phyloP scores from a whole-genome alignment of 2,113 vertebrate species.

The Procapra przewalskii region DNA sequence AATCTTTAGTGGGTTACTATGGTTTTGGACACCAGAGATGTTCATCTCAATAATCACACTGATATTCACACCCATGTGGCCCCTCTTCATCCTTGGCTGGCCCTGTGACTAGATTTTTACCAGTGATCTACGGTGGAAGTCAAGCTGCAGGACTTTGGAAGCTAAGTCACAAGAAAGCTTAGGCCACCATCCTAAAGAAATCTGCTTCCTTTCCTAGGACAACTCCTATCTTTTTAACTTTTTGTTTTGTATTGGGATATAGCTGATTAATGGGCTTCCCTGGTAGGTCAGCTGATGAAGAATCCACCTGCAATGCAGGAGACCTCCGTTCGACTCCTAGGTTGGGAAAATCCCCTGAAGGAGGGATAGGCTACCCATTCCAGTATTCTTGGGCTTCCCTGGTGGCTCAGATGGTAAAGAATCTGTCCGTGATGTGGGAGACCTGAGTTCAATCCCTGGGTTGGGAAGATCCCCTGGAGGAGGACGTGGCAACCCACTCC shows the following conservation, averaged over 20 bases:
- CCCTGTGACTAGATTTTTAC: background rate
- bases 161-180: background rate
- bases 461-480: background rate
- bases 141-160: background rate
- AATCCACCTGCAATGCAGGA: background rate
- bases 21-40: background rate
- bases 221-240: background rate
- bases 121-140: no score
- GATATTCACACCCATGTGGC: background rate
- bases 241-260: background rate
- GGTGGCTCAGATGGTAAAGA: background rate
- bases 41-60: background rate
- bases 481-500: background rate
- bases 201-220: background rate
- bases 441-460: background rate
- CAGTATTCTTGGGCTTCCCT: background rate
- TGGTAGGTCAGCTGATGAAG: background rate
- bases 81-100: background rate
- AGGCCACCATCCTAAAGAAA: background rate
- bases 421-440: background rate
- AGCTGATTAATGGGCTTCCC: background rate
- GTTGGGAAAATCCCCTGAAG: background rate
- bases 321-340: fast-evolving
- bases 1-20: background rate
- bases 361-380: background rate